Evolutionary conservation across 2,888 invertebrate species (phyloP).

Genomic region (Spatulosminthurus flaviceps): DNA sequence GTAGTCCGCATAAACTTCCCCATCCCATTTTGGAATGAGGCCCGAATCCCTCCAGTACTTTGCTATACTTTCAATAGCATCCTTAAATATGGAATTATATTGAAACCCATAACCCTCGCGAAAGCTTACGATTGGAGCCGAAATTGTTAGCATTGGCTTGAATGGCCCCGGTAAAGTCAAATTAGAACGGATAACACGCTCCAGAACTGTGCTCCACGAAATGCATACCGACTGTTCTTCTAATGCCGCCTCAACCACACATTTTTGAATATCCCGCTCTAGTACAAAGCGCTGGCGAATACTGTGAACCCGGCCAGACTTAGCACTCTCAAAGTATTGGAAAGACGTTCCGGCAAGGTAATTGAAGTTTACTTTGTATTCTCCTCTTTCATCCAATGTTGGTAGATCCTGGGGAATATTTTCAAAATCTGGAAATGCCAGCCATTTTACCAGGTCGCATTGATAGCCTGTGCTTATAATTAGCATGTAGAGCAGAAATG

Average conservation of each 20-base stretch:
- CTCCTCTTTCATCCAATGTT: neutral
- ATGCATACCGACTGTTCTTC: neutral
- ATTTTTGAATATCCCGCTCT: neutral
- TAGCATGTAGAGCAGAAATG: slow-evolving; percentile 15
- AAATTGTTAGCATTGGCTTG: neutral
- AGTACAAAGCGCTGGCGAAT: slow-evolving; percentile 2
- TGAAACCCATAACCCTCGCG: neutral
- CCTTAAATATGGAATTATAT: neutral
- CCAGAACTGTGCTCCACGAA: neutral
- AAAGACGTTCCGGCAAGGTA: neutral
- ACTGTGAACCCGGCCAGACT: neutral
- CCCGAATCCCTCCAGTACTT: neutral
- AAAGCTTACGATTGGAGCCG: neutral
- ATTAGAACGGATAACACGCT: neutral
- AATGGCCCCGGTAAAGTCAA: neutral
- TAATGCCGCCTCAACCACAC: neutral
- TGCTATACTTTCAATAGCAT: neutral
- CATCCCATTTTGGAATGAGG: neutral
- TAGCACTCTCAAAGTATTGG: slow-evolving; percentile 32
- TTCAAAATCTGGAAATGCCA: neutral
- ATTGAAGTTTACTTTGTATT: slow-evolving; percentile 15
- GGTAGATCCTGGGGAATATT: slow-evolving; percentile 7
- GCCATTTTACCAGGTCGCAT: neutral
- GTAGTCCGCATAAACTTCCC: neutral
- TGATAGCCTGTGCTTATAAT: neutral